Evolutionary conservation across 2,113 vertebrate genomes (phyloP).

Genomic region (Anas platyrhynchos): DNA sequence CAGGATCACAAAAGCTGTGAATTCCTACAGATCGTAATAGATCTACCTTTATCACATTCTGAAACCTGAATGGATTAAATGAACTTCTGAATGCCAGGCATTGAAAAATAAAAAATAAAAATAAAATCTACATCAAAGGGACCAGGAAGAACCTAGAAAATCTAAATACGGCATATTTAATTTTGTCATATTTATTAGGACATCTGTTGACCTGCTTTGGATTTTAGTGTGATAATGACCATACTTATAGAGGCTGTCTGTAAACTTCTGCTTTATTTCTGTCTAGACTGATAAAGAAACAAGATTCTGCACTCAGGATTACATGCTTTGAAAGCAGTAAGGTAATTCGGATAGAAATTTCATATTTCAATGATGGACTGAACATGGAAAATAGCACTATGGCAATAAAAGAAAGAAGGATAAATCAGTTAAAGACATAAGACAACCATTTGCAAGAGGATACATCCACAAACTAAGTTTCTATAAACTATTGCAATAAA

Average conservation of each 20-base stretch:
- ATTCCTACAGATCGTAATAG: neutral
- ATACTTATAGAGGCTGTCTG: neutral
- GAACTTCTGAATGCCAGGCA: neutral
- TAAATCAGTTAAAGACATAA: neutral
- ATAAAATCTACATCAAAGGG: neutral
- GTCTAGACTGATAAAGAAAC: neutral
- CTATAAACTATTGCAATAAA: conserved; percentile 4
- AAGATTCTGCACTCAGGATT: neutral
- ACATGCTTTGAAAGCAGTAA: neutral
- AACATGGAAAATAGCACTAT: neutral
- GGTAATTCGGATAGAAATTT: neutral
- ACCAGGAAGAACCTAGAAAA: neutral
- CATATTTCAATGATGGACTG: neutral
- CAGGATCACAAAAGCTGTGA: neutral
- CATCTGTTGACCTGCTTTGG: neutral
- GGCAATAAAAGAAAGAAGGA: neutral
- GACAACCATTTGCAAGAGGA: neutral
- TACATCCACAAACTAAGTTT: neutral
- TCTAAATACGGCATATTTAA: neutral
- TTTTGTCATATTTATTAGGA: neutral
- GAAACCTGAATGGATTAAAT: neutral
- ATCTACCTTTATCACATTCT: neutral
- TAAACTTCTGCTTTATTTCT: neutral
- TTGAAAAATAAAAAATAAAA: neutral
- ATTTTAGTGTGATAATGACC: neutral